Percentiles rank a stretch among this genome's conserved stretches.
Conservation (phyloP, 2,113 vertebrate genomes). For the Catharus minimus region DNA sequence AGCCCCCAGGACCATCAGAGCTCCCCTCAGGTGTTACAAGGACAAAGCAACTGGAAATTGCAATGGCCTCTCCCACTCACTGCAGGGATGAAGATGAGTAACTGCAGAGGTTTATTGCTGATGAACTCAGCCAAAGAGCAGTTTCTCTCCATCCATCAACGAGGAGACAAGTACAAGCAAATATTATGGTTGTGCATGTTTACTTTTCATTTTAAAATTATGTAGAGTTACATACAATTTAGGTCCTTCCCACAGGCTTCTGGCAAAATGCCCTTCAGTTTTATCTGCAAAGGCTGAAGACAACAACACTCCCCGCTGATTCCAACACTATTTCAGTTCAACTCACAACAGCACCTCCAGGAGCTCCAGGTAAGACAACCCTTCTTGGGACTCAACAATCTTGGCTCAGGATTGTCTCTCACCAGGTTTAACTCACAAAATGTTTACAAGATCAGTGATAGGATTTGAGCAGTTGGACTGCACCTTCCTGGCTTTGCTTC, state of each 20-base stretch:
- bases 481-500: not conserved
- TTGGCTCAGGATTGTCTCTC: not conserved
- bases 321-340: not conserved
- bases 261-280: slow-evolving; percentile 1
- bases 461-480: not conserved
- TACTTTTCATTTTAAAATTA: slow-evolving; percentile 55
- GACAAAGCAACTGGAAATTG: not conserved
- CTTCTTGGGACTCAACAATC: not conserved
- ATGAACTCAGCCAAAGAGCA: not conserved
- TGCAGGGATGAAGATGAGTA: slow-evolving; percentile 4
- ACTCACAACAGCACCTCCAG: not conserved
- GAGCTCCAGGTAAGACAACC: not conserved
- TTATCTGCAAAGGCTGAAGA: slow-evolving; percentile 40
- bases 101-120: slow-evolving; percentile 8
- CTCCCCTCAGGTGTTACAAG: not conserved
- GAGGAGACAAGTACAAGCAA: slow-evolving; percentile 53
- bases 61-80: not conserved
- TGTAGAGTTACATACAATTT: slow-evolving; percentile 27
- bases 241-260: slow-evolving; percentile 36
- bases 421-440: not conserved
- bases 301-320: slow-evolving; percentile 2
- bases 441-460: not conserved
- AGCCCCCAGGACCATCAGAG: not conserved
- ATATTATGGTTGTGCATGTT: slow-evolving; percentile 41
- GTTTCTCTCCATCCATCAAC: slow-evolving; percentile 46